Base-by-base conservation (phyloP, 1,140 invertebrate species). In the Proctacanthus coquilletti region DNA sequence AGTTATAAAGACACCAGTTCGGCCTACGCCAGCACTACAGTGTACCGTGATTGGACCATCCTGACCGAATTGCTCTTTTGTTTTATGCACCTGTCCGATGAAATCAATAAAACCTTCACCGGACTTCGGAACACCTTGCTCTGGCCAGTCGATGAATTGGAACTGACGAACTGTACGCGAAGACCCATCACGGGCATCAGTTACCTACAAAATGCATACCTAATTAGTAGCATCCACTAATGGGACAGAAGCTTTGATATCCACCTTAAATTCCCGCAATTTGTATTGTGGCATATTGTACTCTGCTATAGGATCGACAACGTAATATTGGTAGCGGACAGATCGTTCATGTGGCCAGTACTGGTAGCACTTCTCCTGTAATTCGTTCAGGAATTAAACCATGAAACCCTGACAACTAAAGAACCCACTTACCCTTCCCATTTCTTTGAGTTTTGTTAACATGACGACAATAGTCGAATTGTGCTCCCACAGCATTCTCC, bases 401-500 rank as follows among this genome's bases (percentile, higher is more conserved):
- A 32, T 32, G 10, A 36, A 42, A 37, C 19, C 18, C 11, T 30
- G 11, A 32, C 19, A 21, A 31, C 15, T 27, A 37, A 8, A 20
- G 25, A 39, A 19, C 17, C 9, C 18, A 63, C 80, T 72, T 68
- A 88, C 86, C 56, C 89, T 70, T 42, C 92, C 91, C 83, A 95
- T 91, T 67, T 97, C 93, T 59, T 94, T 87, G 14, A 95, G 69
- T 63, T 97, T 97, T 3, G 92, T 98, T 23, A 98, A 65, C 93
- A 98, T 98, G 8, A 98, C 95, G 23, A 99, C 83, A 59, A 99
- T 98, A 4, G 91, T 97, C 0, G 92, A 97, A 62, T 99, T 98
- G 57, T 98, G 92, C 59, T 98, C 94, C 95, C 95, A 99, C n/a
- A 99, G 66, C 94, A 98, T 98, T 43, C 95, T 71, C 96, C 96